Evolutionary conservation across 2,113 vertebrate genomes (phyloP).

Genomic region (Chlamydotis undulata): DNA sequence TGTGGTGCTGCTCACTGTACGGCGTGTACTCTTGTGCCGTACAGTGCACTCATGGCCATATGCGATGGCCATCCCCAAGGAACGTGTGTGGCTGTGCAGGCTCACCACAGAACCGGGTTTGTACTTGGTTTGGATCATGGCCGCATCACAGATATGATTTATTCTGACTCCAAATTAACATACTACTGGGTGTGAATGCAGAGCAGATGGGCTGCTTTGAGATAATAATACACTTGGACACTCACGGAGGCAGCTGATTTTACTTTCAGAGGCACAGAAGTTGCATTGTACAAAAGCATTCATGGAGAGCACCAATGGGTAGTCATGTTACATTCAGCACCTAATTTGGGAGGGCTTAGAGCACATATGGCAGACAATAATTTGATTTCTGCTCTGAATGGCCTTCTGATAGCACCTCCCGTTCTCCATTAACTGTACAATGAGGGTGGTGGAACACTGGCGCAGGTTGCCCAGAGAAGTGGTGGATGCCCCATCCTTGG

Average conservation of each 20-base stretch:
- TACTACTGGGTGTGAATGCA: neutral
- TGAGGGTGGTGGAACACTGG: no score
- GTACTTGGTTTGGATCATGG: neutral
- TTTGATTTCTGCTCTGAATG: neutral
- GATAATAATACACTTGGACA: neutral
- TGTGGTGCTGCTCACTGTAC: fast-evolving
- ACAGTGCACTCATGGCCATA: fast-evolving
- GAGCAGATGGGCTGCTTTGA: neutral
- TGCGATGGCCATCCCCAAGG: neutral
- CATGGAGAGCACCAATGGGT: neutral
- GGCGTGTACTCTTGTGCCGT: neutral
- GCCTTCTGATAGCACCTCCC: neutral
- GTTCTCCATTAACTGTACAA: neutral
- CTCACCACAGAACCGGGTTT: neutral
- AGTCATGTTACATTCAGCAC: neutral
- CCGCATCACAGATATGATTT: neutral
- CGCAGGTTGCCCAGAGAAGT: no score
- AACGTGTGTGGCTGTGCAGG: neutral
- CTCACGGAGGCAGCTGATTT: neutral
- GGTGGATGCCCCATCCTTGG: no score
- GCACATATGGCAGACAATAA: neutral
- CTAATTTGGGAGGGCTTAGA: neutral
- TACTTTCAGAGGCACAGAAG: neutral
- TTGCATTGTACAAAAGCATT: neutral
- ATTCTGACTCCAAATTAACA: neutral